Conservation (phyloP, 2,113 vertebrate genomes). For the Rhea americana region DNA sequence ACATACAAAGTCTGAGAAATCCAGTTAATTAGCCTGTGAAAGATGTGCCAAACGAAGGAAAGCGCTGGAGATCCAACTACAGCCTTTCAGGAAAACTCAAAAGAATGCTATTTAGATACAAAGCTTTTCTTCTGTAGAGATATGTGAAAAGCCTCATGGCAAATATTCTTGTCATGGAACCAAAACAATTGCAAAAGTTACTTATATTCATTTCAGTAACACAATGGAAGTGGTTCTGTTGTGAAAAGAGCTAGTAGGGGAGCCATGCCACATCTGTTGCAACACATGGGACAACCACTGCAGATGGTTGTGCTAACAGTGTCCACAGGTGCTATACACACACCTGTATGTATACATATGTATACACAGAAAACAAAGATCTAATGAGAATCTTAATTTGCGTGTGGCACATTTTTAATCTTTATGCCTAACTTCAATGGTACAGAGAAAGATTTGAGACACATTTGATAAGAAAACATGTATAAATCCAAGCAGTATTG, state of each 20-base stretch:
- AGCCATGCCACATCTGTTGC: rapidly evolving
- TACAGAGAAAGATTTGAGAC: background rate
- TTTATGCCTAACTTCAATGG: background rate
- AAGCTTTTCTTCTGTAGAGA: background rate
- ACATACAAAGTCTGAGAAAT: constrained; percentile 44
- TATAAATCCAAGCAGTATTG: background rate
- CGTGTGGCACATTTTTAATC: background rate
- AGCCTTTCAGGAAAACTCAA: constrained; percentile 38
- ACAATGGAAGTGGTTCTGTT: background rate
- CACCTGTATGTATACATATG: too few relatives aligned
- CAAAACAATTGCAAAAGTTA: background rate
- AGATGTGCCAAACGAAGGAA: constrained; percentile 40
- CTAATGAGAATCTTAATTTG: background rate
- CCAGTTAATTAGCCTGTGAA: constrained; percentile 50
- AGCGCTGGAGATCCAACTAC: constrained; percentile 45
- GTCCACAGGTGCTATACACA: background rate
- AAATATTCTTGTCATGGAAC: background rate
- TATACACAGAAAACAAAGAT: background rate
- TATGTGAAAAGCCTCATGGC: background rate
- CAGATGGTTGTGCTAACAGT: rapidly evolving
- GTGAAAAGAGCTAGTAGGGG: background rate
- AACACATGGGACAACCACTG: rapidly evolving
- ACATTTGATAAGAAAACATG: background rate
- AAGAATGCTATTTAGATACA: constrained; percentile 47
- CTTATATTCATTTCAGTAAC: background rate